A percentile compares a stretch with the other conserved stretches of the same genome.
phyloP scores from a whole-genome alignment of 2,113 vertebrate species.

The Alaudala cheleensis region DNA sequence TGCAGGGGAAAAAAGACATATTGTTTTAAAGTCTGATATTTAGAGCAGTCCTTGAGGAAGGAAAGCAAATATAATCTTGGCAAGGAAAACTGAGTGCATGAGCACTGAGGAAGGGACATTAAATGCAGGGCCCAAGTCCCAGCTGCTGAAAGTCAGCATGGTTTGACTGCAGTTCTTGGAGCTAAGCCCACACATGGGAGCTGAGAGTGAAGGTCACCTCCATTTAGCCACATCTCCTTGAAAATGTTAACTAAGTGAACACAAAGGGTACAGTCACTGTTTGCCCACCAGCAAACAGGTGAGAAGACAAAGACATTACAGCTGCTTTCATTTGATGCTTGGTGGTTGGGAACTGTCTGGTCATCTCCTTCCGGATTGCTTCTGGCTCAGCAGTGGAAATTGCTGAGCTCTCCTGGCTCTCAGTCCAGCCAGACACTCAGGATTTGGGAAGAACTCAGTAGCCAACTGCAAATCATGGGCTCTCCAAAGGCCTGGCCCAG shows the following conservation, averaged over 20 bases:
- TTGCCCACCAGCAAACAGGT: neutral
- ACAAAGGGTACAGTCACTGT: neutral
- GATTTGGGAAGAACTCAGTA: neutral
- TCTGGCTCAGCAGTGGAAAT: neutral
- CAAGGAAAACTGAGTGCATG: neutral
- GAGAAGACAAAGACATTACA: neutral
- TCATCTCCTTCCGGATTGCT: neutral
- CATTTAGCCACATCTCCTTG: neutral
- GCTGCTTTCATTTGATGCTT: neutral
- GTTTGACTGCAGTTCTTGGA: slow-evolving; percentile 17
- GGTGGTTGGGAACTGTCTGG: neutral
- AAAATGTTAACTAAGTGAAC: slow-evolving; percentile 5
- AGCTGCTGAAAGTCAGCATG: neutral
- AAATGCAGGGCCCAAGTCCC: slow-evolving; percentile 16
- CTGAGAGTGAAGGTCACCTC: slow-evolving; percentile 15
- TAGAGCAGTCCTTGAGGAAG: slow-evolving; percentile 53
- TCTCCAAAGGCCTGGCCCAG: neutral
- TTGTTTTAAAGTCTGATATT: slow-evolving; percentile 37
- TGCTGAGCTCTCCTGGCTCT: neutral
- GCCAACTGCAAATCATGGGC: neutral
- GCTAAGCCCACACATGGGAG: neutral
- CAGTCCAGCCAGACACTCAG: neutral
- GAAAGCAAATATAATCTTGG: slow-evolving; percentile 49
- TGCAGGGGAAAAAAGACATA: neutral
- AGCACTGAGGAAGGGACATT: neutral